Conservation (phyloP, 2,113 vertebrate species). For the Neopipo cinnamomea region DNA sequence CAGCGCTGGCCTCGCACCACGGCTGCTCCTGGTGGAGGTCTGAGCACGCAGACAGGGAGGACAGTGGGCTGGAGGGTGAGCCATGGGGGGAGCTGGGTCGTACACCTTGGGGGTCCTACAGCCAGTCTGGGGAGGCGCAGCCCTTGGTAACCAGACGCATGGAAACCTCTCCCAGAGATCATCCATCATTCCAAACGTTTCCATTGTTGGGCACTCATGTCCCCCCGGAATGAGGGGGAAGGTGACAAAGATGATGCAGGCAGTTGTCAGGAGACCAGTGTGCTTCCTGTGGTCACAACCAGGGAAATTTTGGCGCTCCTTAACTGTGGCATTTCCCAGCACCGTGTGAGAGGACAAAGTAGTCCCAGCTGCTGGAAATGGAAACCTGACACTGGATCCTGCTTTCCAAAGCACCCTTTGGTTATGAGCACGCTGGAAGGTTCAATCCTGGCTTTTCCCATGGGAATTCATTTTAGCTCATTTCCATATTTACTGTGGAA, state of each 20-base stretch:
- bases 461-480: not conserved
- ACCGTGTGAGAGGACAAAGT: not conserved
- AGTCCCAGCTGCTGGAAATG: not conserved
- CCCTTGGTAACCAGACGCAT: not conserved
- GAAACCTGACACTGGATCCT: not conserved
- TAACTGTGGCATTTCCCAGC: not conserved
- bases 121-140: not conserved
- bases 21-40: not conserved
- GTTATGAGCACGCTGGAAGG: not conserved
- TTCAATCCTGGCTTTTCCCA: not conserved
- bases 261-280: not conserved
- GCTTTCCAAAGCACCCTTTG: not conserved
- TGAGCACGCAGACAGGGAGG: rapidly evolving
- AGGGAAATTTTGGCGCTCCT: not conserved
- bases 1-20: rapidly evolving
- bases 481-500: not conserved
- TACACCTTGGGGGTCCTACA: not conserved
- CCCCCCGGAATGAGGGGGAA: not conserved
- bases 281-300: not conserved
- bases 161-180: not conserved
- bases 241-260: not conserved
- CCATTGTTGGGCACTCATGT: rapidly evolving
- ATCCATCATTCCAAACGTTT: not conserved
- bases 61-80: not conserved
- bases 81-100: not conserved